Percentiles rank a stretch among this genome's conserved stretches.
Conservation (phyloP, 1,140 invertebrate genomes). For the Lycorma delicatula region DNA sequence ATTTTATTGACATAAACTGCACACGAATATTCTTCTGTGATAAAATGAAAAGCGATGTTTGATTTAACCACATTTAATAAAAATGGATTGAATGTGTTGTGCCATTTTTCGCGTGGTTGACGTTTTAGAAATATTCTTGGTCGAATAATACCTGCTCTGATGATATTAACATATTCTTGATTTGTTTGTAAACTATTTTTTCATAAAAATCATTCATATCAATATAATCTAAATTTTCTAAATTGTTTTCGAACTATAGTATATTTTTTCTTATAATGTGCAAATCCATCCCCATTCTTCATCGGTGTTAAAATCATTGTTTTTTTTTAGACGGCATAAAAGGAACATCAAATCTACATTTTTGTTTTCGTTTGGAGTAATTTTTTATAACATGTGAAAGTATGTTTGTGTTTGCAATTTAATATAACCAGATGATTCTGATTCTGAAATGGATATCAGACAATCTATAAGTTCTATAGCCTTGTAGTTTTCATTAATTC, state of each 20-base stretch:
- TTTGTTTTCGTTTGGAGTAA: conserved; percentile 15
- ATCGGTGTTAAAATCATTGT: conserved; percentile 23
- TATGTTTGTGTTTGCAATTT: conserved; percentile 28
- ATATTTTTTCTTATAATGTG: not conserved
- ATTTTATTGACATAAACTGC: not conserved
- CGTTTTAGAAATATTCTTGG: not conserved
- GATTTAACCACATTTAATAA: not conserved
- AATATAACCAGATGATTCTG: conserved; percentile 27
- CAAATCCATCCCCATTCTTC: not conserved
- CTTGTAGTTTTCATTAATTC: conserved; percentile 11
- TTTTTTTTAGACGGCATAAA: conserved; percentile 27
- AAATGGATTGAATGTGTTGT: conserved; percentile 1
- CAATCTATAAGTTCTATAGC: conserved; percentile 16
- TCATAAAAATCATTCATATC: not conserved
- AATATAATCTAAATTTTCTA: not conserved
- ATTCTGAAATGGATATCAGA: conserved; percentile 23
- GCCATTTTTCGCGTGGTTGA: not conserved
- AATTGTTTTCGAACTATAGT: not conserved
- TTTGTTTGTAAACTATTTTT: not conserved
- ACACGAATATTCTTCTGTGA: not conserved
- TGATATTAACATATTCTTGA: not conserved
- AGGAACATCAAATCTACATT: conserved; percentile 32
- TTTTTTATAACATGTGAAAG: conserved; percentile 28
- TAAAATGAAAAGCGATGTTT: not conserved
- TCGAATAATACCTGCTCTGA: not conserved